Base-by-base conservation (phyloP, 1,140 invertebrate genomes). In the Penaeus indicus region DNA sequence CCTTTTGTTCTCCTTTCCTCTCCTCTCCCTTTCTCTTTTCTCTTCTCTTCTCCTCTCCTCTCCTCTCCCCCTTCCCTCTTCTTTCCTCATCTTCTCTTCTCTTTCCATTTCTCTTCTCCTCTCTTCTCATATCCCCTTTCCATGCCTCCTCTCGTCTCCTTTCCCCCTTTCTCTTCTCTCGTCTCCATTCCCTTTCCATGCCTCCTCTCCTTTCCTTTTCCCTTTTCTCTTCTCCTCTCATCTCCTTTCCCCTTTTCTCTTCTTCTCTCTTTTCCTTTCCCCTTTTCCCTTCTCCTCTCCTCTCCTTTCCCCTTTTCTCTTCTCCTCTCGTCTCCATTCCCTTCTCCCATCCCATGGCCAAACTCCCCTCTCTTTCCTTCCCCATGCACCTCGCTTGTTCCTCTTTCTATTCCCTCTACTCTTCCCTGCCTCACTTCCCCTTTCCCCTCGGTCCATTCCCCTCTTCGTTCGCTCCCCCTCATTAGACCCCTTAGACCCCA, bases 291-390 rank as follows among this genome's bases (percentile, higher is more conserved):
- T 61, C 61, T 63, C 38, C 32, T 47, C 21, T 18, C n/a, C 25
- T 16, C 60, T 22, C 61, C 25, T 25, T 64, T 7, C 25, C 18
- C 22, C 22, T 32, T 22, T 63, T 32, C 60, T 60, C 22, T 42
- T 54, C 32, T 83, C 54, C 21, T 60, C 80, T 32, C 18, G 42
- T 38, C 62, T 22, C 61, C 54, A 42, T 27, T 21, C 25, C 42
- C 38, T 38, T 38, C 42, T 47, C 13, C 22, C 19, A 3, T 47
- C 38, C 27, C 47, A 16, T 22, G n/a, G 47, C 42, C 47, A 47
- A 25, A 27, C 79, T 54, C 79, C 79, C 42, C 61, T 27, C 81
- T 83, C 61, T 83, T 61, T 83, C 81, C 62, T 25, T 63, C 21
- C 25, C 27, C 21, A 11, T 22, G 63, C 47, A 61, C 63, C 63